Evolutionary conservation across 2,888 invertebrate species (phyloP).

Genomic region (Drosophila subquinaria): DNA sequence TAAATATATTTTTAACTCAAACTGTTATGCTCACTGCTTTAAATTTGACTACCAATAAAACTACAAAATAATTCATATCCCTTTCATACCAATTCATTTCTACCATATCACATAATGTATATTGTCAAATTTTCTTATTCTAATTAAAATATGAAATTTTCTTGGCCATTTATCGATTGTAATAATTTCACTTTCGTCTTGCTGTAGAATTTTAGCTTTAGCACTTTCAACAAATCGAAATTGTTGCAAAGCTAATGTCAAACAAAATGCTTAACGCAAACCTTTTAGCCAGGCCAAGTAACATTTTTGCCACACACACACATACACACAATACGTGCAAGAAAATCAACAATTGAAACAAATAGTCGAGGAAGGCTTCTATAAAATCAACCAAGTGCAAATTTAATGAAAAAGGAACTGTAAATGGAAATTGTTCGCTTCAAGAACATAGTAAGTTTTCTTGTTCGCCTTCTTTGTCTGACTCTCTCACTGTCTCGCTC

Average conservation of each 20-base stretch:
- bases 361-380: conserved; percentile 21
- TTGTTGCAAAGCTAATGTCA: conserved; percentile 63
- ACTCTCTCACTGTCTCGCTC: background rate
- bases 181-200: background rate
- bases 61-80: too few species aligned
- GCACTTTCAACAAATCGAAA: conserved; percentile 64
- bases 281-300: conserved; percentile 29
- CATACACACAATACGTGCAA: conserved; percentile 8
- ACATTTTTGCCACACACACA: background rate
- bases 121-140: background rate
- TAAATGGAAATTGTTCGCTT: conserved; percentile 49
- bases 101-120: too few species aligned
- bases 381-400: conserved; percentile 61
- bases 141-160: background rate
- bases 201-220: conserved; percentile 55
- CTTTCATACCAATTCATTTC: too few species aligned
- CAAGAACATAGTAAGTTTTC: conserved; percentile 25
- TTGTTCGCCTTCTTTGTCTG: background rate
- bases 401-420: conserved; percentile 58
- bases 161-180: conserved; percentile 3
- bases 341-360: conserved; percentile 25
- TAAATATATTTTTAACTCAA: too few species aligned
- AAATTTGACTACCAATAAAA: too few species aligned
- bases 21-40: too few species aligned
- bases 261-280: conserved; percentile 66